Evolutionary conservation across 2,797 vertebrate species (phyloP), one percentile per base, ranked within the genome.

Genomic region (Urophycis tenuis): DNA sequence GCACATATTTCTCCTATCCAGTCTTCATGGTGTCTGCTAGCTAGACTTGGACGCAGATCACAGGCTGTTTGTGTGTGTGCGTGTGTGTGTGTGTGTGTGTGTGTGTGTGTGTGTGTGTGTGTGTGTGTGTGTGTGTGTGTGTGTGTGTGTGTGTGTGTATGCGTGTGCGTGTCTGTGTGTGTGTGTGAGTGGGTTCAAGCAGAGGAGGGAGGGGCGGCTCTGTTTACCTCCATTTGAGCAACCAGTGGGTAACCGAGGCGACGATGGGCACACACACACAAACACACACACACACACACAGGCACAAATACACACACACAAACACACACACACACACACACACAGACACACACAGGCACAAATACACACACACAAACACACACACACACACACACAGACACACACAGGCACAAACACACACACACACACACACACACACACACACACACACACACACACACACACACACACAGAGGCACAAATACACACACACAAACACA

Each of bases 31-130:
- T 84, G n/a, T 71, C 82, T 84, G 80, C 77, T 79, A 74, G 75
- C 74, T 49, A 74, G 76, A 86, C 80, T 81, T 80, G 77, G 83
- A 81, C 79, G 75, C 17, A 45, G 53, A 82, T 84, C 79, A 84
- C 76, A 77, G 72, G 33, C 34, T 31, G 45, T 15, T 9, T 33
- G 75, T 76, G 32, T 71, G 69, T 71, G 73, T 53, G 41, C 49
- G 49, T 69, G 73, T 77, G 6, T 29, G 53, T 29, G 74, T 75
- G 36, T 71, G 73, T 70, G 72, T 49, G 64, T 45, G 49, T 67
- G 73, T 77, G 41, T 60, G 34, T 31, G 45, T 15, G 9, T 33
- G 34, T 31, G 39, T 14, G 11, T 32, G 73, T 75, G 35, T 71
- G 72, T 69, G 72, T 45, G 60, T 64, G 41, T 60, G 72, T 76